Percentiles rank a stretch among this genome's conserved stretches.
Evolutionary conservation across 2,797 vertebrate species (phyloP).

Genomic region (Brachymystax lenok): DNA sequence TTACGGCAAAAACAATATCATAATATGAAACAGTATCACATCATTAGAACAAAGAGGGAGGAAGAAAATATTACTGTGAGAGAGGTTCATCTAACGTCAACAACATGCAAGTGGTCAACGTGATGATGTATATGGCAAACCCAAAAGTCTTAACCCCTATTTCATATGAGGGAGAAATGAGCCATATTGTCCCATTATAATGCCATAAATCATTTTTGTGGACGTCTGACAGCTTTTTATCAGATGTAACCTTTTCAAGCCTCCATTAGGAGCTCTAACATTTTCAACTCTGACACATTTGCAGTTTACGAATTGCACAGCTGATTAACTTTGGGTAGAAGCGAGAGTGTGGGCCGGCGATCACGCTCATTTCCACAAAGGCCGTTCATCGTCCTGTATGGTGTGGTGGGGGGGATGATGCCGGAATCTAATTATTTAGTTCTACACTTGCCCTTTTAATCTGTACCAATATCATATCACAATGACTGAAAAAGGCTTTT

Average conservation of each 20-base stretch:
- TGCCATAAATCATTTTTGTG: constrained; percentile 97
- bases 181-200: constrained; percentile 97
- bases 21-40: constrained; percentile 19
- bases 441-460: constrained; percentile 44
- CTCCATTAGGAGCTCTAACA: constrained; percentile 95
- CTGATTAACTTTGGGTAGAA: constrained; percentile 93
- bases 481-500: constrained; percentile 1
- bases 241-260: constrained; percentile 99
- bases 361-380: constrained; percentile 61
- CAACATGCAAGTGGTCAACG: constrained; percentile 89
- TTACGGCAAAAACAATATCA: constrained; percentile 12
- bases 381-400: constrained; percentile 49
- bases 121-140: constrained; percentile 88
- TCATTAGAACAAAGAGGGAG: constrained; percentile 46
- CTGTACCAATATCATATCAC: background rate
- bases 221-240: constrained; percentile 97
- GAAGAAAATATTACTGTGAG: constrained; percentile 38
- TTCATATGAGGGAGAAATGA: constrained; percentile 96
- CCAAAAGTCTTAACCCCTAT: constrained; percentile 91
- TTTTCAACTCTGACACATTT: constrained; percentile 97
- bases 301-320: constrained; percentile 94
- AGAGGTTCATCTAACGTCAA: constrained; percentile 77
- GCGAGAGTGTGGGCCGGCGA: constrained; percentile 67
- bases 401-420: constrained; percentile 18
- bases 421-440: constrained; percentile 44